A percentile compares a stretch with the other conserved stretches of the same genome.
phyloP scores from a whole-genome alignment of 1,140 invertebrate species.

The Goniozus legneri region DNA sequence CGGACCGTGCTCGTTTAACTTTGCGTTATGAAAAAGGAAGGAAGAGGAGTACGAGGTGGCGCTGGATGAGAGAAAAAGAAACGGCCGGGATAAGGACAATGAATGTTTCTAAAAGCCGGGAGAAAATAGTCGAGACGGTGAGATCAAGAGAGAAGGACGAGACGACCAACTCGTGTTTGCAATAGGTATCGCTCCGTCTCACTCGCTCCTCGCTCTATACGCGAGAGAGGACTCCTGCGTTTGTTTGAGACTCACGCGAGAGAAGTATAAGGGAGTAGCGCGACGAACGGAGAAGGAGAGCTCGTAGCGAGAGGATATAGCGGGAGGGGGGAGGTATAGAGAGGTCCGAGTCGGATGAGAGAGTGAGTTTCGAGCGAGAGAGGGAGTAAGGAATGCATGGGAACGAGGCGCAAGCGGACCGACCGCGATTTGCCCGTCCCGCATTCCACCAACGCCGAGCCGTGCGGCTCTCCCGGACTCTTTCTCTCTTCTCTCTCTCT shows the following conservation, averaged over 20 bases:
- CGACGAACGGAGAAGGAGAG: not conserved
- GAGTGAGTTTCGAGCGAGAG: conserved; percentile 18
- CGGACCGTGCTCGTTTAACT: no score
- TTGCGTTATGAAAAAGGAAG: no score
- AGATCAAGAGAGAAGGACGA: not conserved
- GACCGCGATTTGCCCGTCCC: conserved; percentile 55
- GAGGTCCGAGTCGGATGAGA: conserved; percentile 5
- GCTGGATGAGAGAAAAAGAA: no score
- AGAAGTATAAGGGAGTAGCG: not conserved
- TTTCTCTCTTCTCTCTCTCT: conserved; percentile 27
- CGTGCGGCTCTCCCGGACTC: conserved; percentile 25
- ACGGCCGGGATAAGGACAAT: no score
- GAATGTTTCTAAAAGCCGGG: no score
- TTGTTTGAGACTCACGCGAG: not conserved
- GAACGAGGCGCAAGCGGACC: conserved; percentile 53
- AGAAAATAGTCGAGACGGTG: conserved; percentile 1
- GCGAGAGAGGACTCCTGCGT: not conserved
- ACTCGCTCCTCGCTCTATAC: not conserved
- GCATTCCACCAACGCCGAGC: conserved; percentile 53
- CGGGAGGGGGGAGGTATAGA: not conserved
- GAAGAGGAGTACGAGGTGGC: no score
- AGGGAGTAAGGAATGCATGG: conserved; percentile 53
- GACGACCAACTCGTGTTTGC: not conserved
- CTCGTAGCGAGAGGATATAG: not conserved
- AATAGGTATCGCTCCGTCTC: no score